A percentile compares a stretch with the other conserved stretches of the same genome.
Evolutionary conservation across 2,797 vertebrate species (phyloP).

Genomic region (Cuniculus paca): DNA sequence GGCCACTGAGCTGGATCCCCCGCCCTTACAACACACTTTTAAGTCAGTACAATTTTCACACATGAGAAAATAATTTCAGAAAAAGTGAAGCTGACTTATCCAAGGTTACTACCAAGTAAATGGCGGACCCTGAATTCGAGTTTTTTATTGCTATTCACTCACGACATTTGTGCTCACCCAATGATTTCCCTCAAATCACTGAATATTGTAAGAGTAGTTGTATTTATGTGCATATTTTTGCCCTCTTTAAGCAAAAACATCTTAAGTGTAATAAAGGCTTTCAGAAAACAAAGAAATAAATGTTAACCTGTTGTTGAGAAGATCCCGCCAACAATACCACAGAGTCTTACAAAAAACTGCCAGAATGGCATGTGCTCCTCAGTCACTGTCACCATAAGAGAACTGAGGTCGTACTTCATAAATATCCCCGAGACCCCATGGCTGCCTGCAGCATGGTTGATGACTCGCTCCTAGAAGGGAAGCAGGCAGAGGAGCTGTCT

Average conservation of each 20-base stretch:
- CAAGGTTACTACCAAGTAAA: background rate
- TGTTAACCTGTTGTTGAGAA: slow-evolving; percentile 97
- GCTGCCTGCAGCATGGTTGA: slow-evolving; percentile 98
- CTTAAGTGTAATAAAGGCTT: background rate
- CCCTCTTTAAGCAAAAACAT: slow-evolving; percentile 15
- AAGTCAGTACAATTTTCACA: slow-evolving; percentile 33
- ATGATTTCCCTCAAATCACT: background rate
- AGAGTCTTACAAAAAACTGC: slow-evolving; percentile 98
- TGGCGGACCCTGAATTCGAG: background rate
- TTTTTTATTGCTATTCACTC: background rate
- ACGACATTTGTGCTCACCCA: background rate
- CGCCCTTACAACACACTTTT: background rate
- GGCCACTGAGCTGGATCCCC: no score
- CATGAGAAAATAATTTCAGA: slow-evolving; percentile 4
- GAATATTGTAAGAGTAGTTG: background rate
- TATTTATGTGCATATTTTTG: slow-evolving; percentile 6
- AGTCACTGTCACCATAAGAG: slow-evolving; percentile 97
- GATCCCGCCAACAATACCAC: slow-evolving; percentile 98
- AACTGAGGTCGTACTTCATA: slow-evolving; percentile 99
- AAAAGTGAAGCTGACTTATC: background rate
- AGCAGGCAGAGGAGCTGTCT: background rate
- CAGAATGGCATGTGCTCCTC: slow-evolving; percentile 99
- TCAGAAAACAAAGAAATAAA: slow-evolving; percentile 23
- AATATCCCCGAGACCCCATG: slow-evolving; percentile 99
- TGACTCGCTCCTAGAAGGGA: slow-evolving; percentile 93